A percentile compares a stretch with the other conserved stretches of the same genome.
These are phyloP conservation scores for Drosophila sturtevanti DNA, from an alignment of 1,140 invertebrate species.

Conservation along the genomic window DNA sequence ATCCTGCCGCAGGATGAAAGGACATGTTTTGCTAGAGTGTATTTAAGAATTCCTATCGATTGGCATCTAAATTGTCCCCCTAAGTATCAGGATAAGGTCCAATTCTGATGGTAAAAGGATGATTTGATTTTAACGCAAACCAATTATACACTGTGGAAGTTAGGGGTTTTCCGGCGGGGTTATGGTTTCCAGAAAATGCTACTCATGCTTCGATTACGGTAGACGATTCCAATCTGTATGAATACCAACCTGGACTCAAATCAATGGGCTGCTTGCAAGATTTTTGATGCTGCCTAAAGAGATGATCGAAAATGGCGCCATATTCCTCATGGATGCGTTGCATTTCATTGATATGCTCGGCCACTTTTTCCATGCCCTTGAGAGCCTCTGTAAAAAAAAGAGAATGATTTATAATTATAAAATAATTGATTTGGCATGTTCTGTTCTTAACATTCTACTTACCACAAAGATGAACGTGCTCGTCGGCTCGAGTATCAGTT, in stretches of 20 bases:
- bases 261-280: conserved; percentile 97
- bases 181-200: too few relatives aligned
- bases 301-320: conserved; percentile 97
- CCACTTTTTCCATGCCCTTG: conserved; percentile 98
- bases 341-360: conserved; percentile 99
- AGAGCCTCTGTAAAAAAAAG: conserved; percentile 88
- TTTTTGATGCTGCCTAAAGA: conserved; percentile 97
- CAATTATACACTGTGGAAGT: too few relatives aligned
- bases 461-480: conserved; percentile 96
- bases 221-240: too few relatives aligned
- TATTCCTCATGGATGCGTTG: conserved; percentile 99
- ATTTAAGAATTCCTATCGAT: too few relatives aligned
- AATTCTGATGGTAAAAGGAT: too few relatives aligned
- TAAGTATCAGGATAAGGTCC: too few relatives aligned
- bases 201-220: too few relatives aligned
- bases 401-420: background rate
- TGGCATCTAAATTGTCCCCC: too few relatives aligned
- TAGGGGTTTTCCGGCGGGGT: too few relatives aligned
- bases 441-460: conserved; percentile 70
- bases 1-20: too few relatives aligned
- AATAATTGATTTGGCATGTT: background rate
- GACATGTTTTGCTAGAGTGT: too few relatives aligned
- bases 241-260: conserved; percentile 90
- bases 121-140: too few relatives aligned
- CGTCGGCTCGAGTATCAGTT: conserved; percentile 95